phyloP scores from a whole-genome alignment of 2,888 invertebrate species.

The Notodonta dromedarius region DNA sequence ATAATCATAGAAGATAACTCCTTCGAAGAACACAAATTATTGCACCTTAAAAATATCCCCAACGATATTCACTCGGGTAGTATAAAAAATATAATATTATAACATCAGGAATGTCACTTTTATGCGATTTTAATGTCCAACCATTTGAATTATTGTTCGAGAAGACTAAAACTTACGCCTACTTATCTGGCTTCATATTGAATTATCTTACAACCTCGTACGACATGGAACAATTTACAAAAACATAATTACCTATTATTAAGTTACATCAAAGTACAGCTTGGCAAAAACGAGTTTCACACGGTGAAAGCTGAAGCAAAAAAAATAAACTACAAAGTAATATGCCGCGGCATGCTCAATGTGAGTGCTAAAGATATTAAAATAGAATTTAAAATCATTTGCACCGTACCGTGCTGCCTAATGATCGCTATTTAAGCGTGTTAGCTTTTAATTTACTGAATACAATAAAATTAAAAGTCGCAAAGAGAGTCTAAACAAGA shows the following conservation, averaged over 20 bases:
- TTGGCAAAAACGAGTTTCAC: too few species aligned
- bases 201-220: conserved; percentile 46
- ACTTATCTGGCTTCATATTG: conserved; percentile 40
- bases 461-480: too few species aligned
- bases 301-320: background rate
- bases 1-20: conserved; percentile 18
- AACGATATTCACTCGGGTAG: background rate
- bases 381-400: too few species aligned
- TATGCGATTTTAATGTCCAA: conserved; percentile 14
- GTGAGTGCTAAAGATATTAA: too few species aligned
- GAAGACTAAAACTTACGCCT: conserved; percentile 63
- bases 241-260: conserved; percentile 7
- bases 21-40: conserved; percentile 25
- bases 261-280: too few species aligned
- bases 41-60: conserved; percentile 19
- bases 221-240: conserved; percentile 13
- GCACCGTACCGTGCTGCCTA: too few species aligned
- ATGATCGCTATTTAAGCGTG: too few species aligned
- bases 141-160: conserved; percentile 41
- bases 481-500: too few species aligned
- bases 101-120: conserved; percentile 4
- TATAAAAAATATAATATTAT: background rate
- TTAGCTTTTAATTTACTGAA: too few species aligned
- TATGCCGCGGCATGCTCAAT: too few species aligned
- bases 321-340: too few species aligned